Conservation (phyloP, 1,140 invertebrate species). For the Melitaea cinxia region DNA sequence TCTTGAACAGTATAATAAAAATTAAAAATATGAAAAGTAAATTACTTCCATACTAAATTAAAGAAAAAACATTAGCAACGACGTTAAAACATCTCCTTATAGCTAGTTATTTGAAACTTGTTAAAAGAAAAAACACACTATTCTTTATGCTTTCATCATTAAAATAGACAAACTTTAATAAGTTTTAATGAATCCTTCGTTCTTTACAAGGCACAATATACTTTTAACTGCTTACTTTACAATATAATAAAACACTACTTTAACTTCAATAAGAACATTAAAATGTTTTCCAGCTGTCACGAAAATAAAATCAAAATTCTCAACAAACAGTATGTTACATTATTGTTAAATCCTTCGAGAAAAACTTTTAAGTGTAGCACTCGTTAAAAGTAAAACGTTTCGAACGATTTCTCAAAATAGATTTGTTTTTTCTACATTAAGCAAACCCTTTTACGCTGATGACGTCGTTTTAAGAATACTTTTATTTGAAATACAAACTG, state of each 20-base stretch:
- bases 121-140: too few relatives aligned
- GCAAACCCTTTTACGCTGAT: neutral
- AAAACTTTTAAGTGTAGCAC: neutral
- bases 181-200: neutral
- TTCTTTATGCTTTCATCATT: too few relatives aligned
- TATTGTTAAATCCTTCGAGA: neutral
- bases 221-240: neutral
- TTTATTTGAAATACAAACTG: neutral
- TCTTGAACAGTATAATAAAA: too few relatives aligned
- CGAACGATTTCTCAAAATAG: neutral
- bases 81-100: too few relatives aligned
- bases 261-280: neutral
- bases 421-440: neutral
- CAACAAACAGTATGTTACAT: neutral
- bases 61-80: too few relatives aligned
- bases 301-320: neutral
- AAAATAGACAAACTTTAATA: too few relatives aligned
- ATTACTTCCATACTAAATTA: too few relatives aligned
- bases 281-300: neutral
- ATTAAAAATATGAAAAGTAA: too few relatives aligned
- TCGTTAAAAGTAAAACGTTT: constrained; percentile 1
- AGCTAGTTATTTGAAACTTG: too few relatives aligned
- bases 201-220: neutral
- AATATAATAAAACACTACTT: neutral
- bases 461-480: neutral